Conservation (phyloP, 2,888 invertebrate genomes). For the Beris chalybata region DNA sequence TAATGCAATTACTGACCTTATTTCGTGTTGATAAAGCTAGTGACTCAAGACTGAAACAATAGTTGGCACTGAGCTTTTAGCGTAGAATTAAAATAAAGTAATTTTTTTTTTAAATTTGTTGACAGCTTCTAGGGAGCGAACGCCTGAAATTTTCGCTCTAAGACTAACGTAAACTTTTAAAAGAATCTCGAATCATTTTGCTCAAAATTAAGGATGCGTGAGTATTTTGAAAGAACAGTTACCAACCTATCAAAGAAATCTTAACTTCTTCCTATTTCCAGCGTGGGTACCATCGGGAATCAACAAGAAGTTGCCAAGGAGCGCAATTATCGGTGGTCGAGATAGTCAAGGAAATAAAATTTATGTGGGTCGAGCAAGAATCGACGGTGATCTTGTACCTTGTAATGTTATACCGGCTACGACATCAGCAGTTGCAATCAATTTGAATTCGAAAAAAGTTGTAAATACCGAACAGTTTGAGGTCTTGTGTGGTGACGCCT, state of each 20-base stretch:
- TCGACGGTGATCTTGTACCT: slow-evolving; percentile 10
- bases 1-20: too few species aligned
- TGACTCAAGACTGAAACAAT: too few species aligned
- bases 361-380: slow-evolving; percentile 8
- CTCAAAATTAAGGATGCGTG: neutral
- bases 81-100: too few species aligned
- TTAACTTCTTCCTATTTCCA: neutral
- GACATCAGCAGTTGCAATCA: neutral
- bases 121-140: too few species aligned
- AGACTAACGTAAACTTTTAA: too few species aligned
- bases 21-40: too few species aligned
- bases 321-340: slow-evolving; percentile 12
- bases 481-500: slow-evolving; percentile 12
- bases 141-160: too few species aligned
- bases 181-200: too few species aligned
- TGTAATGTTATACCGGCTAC: slow-evolving; percentile 15
- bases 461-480: neutral
- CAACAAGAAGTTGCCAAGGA: neutral
- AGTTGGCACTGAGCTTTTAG: too few species aligned
- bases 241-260: neutral
- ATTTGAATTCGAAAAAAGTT: neutral
- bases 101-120: too few species aligned
- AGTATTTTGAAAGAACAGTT: neutral
- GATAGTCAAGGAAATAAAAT: neutral
- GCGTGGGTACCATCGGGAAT: slow-evolving; percentile 10